Conservation (phyloP, 2,113 vertebrate genomes). For the Loxodonta africana region DNA sequence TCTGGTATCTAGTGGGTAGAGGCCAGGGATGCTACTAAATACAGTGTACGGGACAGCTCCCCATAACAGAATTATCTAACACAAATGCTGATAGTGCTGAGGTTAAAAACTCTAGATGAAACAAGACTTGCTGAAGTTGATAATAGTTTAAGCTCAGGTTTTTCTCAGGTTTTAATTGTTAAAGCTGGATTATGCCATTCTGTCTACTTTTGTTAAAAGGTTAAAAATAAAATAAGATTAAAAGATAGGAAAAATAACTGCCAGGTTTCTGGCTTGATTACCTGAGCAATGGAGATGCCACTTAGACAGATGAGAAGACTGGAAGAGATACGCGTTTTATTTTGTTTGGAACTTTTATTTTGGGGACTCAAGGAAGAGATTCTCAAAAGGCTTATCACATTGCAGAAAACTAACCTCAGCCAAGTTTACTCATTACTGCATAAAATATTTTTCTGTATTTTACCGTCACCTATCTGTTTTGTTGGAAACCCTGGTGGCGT, state of each 20-base stretch:
- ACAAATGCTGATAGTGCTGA: background rate
- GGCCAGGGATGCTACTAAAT: background rate
- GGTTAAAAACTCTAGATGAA: background rate
- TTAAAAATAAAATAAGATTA: slow-evolving; percentile 36
- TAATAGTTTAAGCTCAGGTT: background rate
- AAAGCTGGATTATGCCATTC: background rate
- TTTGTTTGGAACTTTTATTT: background rate
- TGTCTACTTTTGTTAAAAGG: slow-evolving; percentile 19
- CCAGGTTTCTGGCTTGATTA: slow-evolving; percentile 26
- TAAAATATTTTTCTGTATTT: background rate
- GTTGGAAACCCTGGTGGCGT: no score
- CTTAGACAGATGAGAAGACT: background rate
- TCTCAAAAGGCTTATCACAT: slow-evolving; percentile 16
- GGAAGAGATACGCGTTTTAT: background rate
- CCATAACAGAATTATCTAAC: background rate
- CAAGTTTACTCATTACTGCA: background rate
- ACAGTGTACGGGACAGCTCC: background rate
- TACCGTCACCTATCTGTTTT: background rate
- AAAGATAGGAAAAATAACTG: background rate
- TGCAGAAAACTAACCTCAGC: background rate
- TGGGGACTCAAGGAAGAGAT: background rate
- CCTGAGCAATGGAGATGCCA: background rate
- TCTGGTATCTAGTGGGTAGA: background rate
- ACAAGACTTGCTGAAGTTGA: background rate
- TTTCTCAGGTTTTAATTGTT: background rate